Conservation (phyloP, 1,140 invertebrate genomes). For the Megalonaias nervosa region DNA sequence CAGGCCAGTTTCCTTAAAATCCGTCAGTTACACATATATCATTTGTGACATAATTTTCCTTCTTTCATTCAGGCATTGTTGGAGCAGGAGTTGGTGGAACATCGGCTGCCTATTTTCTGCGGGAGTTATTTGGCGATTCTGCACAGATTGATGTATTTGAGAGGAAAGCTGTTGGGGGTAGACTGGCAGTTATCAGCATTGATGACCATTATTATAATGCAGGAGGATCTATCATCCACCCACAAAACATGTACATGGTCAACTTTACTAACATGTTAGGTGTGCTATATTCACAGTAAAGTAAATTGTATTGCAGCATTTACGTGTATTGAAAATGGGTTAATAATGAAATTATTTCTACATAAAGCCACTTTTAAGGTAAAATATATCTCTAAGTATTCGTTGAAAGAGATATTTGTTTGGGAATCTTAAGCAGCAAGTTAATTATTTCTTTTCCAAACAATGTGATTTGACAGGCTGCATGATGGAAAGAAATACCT, state of each 20-base stretch:
- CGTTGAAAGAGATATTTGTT: no score
- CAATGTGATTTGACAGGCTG: no score
- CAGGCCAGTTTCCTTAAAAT: no score
- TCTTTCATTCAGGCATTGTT: conserved; percentile 73
- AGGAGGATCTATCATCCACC: conserved; percentile 78
- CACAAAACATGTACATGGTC: conserved; percentile 76
- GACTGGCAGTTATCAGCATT: conserved; percentile 74
- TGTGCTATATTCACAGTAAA: conserved; percentile 49
- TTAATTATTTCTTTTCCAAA: no score
- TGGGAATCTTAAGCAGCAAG: no score
- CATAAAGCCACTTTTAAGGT: no score
- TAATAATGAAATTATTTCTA: no score
- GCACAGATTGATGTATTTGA: conserved; percentile 74
- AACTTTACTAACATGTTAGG: conserved; percentile 75
- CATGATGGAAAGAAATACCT: no score
- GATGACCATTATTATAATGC: conserved; percentile 75
- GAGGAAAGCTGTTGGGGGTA: conserved; percentile 75
- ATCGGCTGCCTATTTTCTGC: conserved; percentile 76
- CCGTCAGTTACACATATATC: no score
- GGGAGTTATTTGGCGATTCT: conserved; percentile 75
- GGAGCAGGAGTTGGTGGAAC: conserved; percentile 80
- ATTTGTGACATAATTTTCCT: not conserved
- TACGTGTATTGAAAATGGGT: no score
- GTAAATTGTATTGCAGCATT: no score
- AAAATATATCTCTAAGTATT: no score